These are phyloP conservation scores for Hirundo rustica DNA, from an alignment of 2,797 vertebrate genomes.

Conservation along the genomic window DNA sequence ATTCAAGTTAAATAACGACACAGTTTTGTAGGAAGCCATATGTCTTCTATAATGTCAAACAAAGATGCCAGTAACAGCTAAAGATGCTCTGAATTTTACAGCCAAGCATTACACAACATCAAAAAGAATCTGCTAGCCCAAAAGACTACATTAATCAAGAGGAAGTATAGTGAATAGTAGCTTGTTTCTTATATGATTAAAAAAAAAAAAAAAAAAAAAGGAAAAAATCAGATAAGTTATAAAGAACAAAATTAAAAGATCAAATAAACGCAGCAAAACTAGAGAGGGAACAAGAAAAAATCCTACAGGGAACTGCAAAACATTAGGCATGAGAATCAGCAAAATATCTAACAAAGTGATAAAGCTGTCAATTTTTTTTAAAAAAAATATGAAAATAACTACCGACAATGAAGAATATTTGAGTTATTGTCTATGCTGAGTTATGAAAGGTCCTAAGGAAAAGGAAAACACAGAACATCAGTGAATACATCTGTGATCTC, in stretches of 20 bases:
- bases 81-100: slow-evolving; percentile 20
- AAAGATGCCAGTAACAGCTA: slow-evolving; percentile 27
- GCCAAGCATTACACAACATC: not conserved
- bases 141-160: not conserved
- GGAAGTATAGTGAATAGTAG: not conserved
- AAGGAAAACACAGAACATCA: slow-evolving; percentile 1
- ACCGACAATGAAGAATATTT: not conserved
- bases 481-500: not conserved
- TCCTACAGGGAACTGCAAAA: not conserved
- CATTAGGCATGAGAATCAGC: not conserved
- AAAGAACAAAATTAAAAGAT: not conserved
- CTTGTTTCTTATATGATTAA: not conserved
- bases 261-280: not conserved
- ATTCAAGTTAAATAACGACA: slow-evolving; percentile 15
- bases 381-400: not conserved
- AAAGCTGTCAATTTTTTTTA: not conserved
- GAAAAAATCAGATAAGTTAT: not conserved
- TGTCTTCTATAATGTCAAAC: slow-evolving; percentile 37
- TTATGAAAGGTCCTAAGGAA: not conserved
- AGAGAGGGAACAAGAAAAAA: not conserved
- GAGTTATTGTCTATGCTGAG: not conserved
- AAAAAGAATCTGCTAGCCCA: not conserved
- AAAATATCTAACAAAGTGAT: slow-evolving; percentile 23
- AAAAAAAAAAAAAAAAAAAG: not conserved
- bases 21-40: slow-evolving; percentile 32